Conservation (phyloP, 1,140 invertebrate species). For the Nasonia vitripennis region DNA sequence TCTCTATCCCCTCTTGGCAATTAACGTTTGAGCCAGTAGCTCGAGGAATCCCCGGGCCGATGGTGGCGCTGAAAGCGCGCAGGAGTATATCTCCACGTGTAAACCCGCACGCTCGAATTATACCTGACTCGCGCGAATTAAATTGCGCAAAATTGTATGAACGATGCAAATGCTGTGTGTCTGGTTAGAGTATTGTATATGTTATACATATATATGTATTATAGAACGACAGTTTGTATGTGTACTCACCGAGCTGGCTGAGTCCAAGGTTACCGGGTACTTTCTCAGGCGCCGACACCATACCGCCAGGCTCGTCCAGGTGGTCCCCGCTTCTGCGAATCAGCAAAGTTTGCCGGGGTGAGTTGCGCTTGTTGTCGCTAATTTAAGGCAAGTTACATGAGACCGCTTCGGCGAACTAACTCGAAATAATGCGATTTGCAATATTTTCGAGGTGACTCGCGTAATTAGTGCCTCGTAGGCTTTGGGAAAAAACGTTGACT, state of each 20-base stretch:
- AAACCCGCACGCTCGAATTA: background rate
- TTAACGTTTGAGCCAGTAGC: conserved; percentile 11
- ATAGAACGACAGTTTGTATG: background rate
- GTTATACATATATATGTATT: background rate
- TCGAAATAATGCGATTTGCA: background rate
- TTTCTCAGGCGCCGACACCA: conserved; percentile 65
- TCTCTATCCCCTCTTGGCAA: background rate
- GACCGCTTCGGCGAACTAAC: background rate
- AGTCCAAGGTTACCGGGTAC: conserved; percentile 70
- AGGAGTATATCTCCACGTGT: background rate
- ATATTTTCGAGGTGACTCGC: background rate
- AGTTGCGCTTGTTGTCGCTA: background rate
- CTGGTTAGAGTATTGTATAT: background rate
- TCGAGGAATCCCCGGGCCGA: background rate
- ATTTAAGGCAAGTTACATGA: background rate
- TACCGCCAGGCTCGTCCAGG: conserved; percentile 76
- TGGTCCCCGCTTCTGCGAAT: conserved; percentile 77
- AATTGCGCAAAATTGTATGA: conserved; percentile 29
- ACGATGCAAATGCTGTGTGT: conserved; percentile 20
- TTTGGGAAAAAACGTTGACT: no score
- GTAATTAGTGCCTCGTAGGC: background rate
- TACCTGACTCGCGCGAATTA: conserved; percentile 4
- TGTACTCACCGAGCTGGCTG: conserved; percentile 71
- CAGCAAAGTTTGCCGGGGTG: background rate
- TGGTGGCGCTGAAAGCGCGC: background rate